Base-by-base conservation (phyloP, 2,888 invertebrate genomes). In the Platycheirus rosarum region DNA sequence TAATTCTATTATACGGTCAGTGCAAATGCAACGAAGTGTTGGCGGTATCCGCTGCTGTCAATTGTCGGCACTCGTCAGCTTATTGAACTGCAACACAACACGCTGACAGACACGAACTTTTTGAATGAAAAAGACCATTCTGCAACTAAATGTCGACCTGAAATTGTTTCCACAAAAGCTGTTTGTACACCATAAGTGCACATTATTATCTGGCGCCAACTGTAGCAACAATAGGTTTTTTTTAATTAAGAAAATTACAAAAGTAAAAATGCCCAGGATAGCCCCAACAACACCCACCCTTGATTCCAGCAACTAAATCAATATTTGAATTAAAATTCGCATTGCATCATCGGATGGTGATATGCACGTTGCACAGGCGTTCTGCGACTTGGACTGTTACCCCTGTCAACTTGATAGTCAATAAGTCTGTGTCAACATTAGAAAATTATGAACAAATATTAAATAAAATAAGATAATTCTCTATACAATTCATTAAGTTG, bases 1-100 rank as follows among this genome's bases (percentile, higher is more conserved):
- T 57, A 37, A 70, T 79, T 79, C 57, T 37, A 79, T 79, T 79
- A 79, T 55, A 57, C 75, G 79, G 75, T 69, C 69, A 60, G 57
- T 57, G 57, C 63, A 69, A 29, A 75, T 65, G 29, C 69, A 75
- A 75, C 75, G 75, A 49, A 51, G 75, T 63, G 75, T 32, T 55
- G 68, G 62, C 79, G 79, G 79, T 68, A 69, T 78, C 62, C 35
- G 37, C 14, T 14, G 13, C 13, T 9, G 13, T 6, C 13, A 44
- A 1, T 0, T 26, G 29, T 20, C 32, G 29, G 46, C 37, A 23
- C 23, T 23, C 20, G 20, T 14, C 55, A 11, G 20, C 51, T 13
- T 42, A 49, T 49, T 70, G 42, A 69, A 46, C 62, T 69, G 40
- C 62, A 48, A 53, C 55, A 69, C 62, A 46, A 51, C 49, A 57